Evolutionary conservation across 2,888 invertebrate genomes (phyloP).

Genomic region (Anoplius nigerrimus): DNA sequence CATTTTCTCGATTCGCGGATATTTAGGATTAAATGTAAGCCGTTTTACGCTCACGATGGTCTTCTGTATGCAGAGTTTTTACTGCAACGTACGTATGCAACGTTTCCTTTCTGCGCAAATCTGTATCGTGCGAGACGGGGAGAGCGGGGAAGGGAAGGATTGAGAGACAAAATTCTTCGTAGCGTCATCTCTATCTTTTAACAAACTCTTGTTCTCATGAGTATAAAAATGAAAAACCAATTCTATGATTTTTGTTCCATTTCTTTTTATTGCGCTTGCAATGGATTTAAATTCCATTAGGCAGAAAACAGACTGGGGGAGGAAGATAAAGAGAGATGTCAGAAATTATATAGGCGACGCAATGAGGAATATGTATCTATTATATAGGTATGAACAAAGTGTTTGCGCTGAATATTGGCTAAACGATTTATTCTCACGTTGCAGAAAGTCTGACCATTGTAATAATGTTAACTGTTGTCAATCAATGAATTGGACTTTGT

Average conservation of each 20-base stretch:
- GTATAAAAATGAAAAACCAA: constrained; percentile 13
- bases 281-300: constrained; percentile 39
- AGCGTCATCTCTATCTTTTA: too few relatives aligned
- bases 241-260: constrained; percentile 27
- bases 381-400: constrained; percentile 55
- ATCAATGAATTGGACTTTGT: constrained; percentile 54
- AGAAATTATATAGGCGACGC: constrained; percentile 33
- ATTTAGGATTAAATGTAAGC: too few relatives aligned
- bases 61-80: too few relatives aligned
- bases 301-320: neutral
- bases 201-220: too few relatives aligned
- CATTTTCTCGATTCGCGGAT: too few relatives aligned
- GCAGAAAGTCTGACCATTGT: constrained; percentile 59
- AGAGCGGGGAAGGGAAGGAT: too few relatives aligned
- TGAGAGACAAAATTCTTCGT: too few relatives aligned
- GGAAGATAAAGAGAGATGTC: too few relatives aligned
- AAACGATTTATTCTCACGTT: constrained; percentile 46
- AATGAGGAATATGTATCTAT: constrained; percentile 52
- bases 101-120: too few relatives aligned
- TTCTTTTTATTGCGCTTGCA: constrained; percentile 38
- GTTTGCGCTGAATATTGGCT: constrained; percentile 41
- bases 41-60: too few relatives aligned
- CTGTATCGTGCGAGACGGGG: too few relatives aligned
- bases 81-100: too few relatives aligned
- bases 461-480: constrained; percentile 63